A percentile compares a stretch with the other conserved stretches of the same genome.
Conservation (phyloP, 2,888 invertebrate genomes). For the Trisateles emortualis region DNA sequence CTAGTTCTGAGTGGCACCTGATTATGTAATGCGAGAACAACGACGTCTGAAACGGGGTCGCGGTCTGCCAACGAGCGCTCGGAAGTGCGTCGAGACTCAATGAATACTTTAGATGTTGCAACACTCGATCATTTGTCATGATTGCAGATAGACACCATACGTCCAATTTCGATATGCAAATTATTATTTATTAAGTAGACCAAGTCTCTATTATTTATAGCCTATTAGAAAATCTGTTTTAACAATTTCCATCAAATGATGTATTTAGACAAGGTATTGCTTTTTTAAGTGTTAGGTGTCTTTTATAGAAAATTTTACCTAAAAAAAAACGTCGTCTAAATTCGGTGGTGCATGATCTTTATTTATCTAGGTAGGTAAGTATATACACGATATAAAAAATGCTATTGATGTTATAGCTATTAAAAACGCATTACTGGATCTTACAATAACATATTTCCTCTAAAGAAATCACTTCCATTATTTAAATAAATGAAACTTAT, state of each 20-base stretch:
- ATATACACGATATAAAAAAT: too few relatives aligned
- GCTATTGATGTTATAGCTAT: neutral
- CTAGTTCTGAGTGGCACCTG: slow-evolving; percentile 81
- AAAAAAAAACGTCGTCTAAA: too few relatives aligned
- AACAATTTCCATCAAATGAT: too few relatives aligned
- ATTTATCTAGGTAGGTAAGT: too few relatives aligned
- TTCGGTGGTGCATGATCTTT: too few relatives aligned
- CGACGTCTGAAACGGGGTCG: slow-evolving; percentile 79
- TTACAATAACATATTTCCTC: slow-evolving; percentile 1
- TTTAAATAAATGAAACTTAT: neutral
- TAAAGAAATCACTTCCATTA: slow-evolving; percentile 1
- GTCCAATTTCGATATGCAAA: slow-evolving; percentile 26
- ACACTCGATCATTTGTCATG: slow-evolving; percentile 50
- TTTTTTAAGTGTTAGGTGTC: too few relatives aligned
- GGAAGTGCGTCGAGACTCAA: slow-evolving; percentile 67
- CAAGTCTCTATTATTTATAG: too few relatives aligned
- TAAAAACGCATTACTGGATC: neutral
- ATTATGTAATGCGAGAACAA: slow-evolving; percentile 84
- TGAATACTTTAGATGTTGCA: slow-evolving; percentile 52
- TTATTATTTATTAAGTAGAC: slow-evolving; percentile 12
- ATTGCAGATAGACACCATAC: slow-evolving; percentile 34
- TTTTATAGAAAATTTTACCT: too few relatives aligned
- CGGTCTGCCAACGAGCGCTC: slow-evolving; percentile 72
- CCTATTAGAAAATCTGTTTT: too few relatives aligned
- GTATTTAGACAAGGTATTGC: too few relatives aligned